These are phyloP conservation scores for Hesperia comma DNA, from an alignment of 2,888 invertebrate genomes.

Conservation along the genomic window DNA sequence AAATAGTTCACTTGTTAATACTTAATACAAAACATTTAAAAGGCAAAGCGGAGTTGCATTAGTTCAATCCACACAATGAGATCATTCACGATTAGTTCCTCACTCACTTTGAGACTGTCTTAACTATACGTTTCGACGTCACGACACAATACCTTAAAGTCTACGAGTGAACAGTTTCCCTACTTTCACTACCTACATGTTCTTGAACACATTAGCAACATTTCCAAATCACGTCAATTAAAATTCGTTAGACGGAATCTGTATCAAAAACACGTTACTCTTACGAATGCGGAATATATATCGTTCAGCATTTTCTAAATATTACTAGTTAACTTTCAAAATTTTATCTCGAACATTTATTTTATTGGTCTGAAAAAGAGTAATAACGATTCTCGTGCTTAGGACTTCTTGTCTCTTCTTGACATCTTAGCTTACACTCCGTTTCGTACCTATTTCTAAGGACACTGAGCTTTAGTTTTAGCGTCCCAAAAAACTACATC, in stretches of 20 bases:
- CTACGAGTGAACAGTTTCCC: slow-evolving; percentile 4
- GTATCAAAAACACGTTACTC: background rate
- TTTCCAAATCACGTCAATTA: background rate
- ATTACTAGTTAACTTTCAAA: too few species aligned
- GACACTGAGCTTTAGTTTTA: too few species aligned
- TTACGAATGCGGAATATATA: too few species aligned
- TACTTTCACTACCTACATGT: slow-evolving; percentile 6
- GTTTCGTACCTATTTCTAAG: too few species aligned
- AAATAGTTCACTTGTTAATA: slow-evolving; percentile 14
- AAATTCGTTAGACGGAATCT: background rate
- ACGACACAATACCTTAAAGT: background rate
- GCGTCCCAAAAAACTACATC: too few species aligned
- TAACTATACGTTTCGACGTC: background rate
- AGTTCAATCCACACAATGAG: slow-evolving; percentile 25
- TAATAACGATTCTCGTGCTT: too few species aligned
- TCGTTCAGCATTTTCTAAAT: too few species aligned
- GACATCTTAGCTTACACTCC: too few species aligned
- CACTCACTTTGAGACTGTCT: slow-evolving; percentile 1
- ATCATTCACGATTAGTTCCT: slow-evolving; percentile 19
- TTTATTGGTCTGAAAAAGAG: too few species aligned
- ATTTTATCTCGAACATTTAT: too few species aligned
- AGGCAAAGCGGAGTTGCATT: slow-evolving; percentile 4
- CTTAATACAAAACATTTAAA: background rate
- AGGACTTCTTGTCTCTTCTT: too few species aligned
- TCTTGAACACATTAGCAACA: slow-evolving; percentile 24